Evolutionary conservation across 92 coral and sea anemone species (phyloP).

Genomic region (Metridium senile): DNA sequence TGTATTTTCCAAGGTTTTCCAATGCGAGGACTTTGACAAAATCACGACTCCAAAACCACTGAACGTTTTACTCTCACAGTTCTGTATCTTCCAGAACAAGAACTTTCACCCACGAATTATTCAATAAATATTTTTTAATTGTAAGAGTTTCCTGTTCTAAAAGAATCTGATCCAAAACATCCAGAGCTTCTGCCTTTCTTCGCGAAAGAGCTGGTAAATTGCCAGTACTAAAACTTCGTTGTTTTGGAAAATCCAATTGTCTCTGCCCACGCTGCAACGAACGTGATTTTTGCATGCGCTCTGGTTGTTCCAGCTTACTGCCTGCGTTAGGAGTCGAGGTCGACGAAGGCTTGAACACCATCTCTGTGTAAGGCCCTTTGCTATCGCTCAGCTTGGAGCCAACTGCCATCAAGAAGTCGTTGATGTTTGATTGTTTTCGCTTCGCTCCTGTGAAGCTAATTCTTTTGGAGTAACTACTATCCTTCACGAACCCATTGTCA

Average conservation of each 20-base stretch:
- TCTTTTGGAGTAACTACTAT: neutral
- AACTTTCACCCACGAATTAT: conserved; percentile 67
- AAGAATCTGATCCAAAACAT: conserved; percentile 70
- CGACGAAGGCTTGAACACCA: conserved; percentile 11
- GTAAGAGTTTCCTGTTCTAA: conserved; percentile 72
- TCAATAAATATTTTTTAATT: conserved; percentile 72
- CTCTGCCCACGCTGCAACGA: neutral
- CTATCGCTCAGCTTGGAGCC: conserved; percentile 39
- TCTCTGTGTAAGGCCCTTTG: conserved; percentile 29
- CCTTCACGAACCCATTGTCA: conserved; percentile 7
- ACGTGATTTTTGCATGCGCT: neutral
- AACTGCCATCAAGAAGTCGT: conserved; percentile 35
- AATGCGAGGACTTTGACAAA: no score
- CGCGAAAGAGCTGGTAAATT: conserved; percentile 10
- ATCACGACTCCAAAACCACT: no score
- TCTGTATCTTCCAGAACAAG: conserved; percentile 87
- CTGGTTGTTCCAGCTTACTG: neutral
- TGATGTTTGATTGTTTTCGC: conserved; percentile 21
- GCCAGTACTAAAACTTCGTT: conserved; percentile 31
- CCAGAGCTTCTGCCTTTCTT: conserved; percentile 44
- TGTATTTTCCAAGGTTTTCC: no score
- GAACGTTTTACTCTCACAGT: conserved; percentile 32
- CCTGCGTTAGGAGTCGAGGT: conserved; percentile 18
- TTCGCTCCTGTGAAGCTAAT: conserved; percentile 20
- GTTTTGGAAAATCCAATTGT: neutral